phyloP scores from a whole-genome alignment of 2,113 vertebrate species.

The Bostrychus sinensis region DNA sequence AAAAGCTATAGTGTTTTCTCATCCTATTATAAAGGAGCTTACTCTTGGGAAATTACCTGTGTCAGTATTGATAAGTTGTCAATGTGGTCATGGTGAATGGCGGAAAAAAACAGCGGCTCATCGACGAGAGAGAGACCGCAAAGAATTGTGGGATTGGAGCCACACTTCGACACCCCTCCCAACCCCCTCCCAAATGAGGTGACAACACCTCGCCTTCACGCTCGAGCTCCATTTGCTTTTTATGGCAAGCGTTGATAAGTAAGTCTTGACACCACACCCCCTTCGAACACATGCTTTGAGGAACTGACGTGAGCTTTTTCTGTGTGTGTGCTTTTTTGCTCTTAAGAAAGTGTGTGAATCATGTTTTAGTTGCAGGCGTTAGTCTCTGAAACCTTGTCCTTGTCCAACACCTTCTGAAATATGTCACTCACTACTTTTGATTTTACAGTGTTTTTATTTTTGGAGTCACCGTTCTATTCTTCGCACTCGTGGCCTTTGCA shows the following conservation, averaged over 20 bases:
- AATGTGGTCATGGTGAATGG: conserved; percentile 42
- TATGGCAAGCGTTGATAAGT: conserved; percentile 37
- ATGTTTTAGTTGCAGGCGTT: conserved; percentile 35
- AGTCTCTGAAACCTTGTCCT: conserved; percentile 2
- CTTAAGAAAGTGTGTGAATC: conserved; percentile 40
- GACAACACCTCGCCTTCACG: conserved; percentile 44
- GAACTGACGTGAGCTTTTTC: conserved; percentile 49
- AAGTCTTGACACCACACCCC: conserved; percentile 35
- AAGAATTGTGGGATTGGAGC: conserved; percentile 44
- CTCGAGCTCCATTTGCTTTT: conserved; percentile 60
- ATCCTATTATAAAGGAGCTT: conserved; percentile 53
- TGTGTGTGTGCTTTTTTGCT: conserved; percentile 57
- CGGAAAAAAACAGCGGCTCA: conserved; percentile 22
- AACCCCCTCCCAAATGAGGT: conserved; percentile 50
- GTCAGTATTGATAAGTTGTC: conserved; percentile 55
- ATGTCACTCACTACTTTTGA: conserved; percentile 5
- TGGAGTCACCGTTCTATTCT: conserved; percentile 6
- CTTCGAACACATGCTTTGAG: conserved; percentile 43
- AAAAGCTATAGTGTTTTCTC: conserved; percentile 64
- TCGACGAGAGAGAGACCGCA: conserved; percentile 52
- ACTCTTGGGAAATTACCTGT: conserved; percentile 35
- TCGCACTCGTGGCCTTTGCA: conserved; percentile 49
- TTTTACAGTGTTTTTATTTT: conserved; percentile 8
- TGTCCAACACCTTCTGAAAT: conserved; percentile 10
- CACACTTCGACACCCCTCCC: conserved; percentile 43